Conservation (phyloP, 2,113 vertebrate genomes). For the Syngnathus typhle region DNA sequence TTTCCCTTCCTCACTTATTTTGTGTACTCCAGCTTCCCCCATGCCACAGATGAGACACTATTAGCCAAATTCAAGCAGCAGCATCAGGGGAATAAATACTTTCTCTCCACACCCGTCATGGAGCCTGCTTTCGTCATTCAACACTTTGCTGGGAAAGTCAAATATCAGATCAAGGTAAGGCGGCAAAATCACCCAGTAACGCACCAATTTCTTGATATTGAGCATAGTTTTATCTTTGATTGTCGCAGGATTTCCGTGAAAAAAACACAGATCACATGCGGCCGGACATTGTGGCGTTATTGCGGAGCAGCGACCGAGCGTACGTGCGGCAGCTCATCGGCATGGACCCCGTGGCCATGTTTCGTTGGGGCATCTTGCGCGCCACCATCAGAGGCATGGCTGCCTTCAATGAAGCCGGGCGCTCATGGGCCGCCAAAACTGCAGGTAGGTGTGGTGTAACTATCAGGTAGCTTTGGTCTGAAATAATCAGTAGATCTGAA, state of each 20-base stretch:
- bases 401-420: slow-evolving; percentile 82
- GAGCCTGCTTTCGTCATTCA: slow-evolving; percentile 94
- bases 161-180: slow-evolving; percentile 91
- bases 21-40: slow-evolving; percentile 79
- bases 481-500: neutral
- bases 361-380: slow-evolving; percentile 91
- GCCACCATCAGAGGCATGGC: slow-evolving; percentile 82
- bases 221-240: neutral
- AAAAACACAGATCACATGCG: slow-evolving; percentile 99
- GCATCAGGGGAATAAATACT: slow-evolving; percentile 89
- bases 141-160: slow-evolving; percentile 94
- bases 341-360: slow-evolving; percentile 95
- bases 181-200: neutral
- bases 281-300: slow-evolving; percentile 88
- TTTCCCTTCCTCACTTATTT: neutral
- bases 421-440: slow-evolving; percentile 74
- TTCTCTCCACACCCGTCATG: slow-evolving; percentile 89
- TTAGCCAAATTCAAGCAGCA: slow-evolving; percentile 98
- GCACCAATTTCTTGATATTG: neutral
- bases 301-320: slow-evolving; percentile 88
- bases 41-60: slow-evolving; percentile 88
- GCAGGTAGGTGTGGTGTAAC: slow-evolving; percentile 64
- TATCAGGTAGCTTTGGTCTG: neutral
- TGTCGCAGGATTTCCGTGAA: slow-evolving; percentile 88
- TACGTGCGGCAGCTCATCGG: slow-evolving; percentile 90